A percentile compares a stretch with the other conserved stretches of the same genome.
phyloP scores from a whole-genome alignment of 2,888 invertebrate genomes.

The Idaea aversata region DNA sequence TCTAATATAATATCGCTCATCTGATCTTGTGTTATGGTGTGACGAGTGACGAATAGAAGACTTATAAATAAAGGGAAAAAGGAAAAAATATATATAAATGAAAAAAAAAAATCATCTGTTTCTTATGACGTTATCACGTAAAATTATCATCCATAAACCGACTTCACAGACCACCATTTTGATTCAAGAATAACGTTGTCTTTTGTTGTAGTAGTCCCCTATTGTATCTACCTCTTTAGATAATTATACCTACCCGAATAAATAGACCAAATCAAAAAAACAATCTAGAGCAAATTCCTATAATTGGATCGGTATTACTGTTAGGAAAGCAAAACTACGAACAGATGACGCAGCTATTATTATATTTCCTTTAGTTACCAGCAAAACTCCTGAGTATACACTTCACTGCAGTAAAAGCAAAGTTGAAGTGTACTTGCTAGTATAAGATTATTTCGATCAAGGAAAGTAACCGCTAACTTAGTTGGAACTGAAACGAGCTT shows the following conservation, averaged over 20 bases:
- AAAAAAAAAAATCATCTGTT: too few species aligned
- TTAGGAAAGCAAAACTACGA: not conserved
- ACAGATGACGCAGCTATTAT: not conserved
- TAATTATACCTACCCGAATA: not conserved
- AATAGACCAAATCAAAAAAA: not conserved
- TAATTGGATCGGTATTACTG: not conserved
- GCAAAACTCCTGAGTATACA: not conserved
- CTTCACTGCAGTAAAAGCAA: constrained; percentile 7
- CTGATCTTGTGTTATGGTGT: too few species aligned
- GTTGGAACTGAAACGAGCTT: constrained; percentile 23
- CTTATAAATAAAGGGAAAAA: too few species aligned
- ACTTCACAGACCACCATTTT: too few species aligned
- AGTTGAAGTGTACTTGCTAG: constrained; percentile 17
- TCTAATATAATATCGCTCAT: too few species aligned
- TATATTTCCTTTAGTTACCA: not conserved
- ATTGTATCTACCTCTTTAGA: too few species aligned
- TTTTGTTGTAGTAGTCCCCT: too few species aligned
- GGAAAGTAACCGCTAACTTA: constrained; percentile 27
- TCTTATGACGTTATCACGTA: too few species aligned
- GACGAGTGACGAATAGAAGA: too few species aligned
- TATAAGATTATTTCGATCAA: constrained; percentile 15
- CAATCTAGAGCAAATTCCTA: not conserved
- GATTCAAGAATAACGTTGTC: too few species aligned
- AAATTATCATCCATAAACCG: too few species aligned
- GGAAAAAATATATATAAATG: too few species aligned